Evolutionary conservation across 2,797 vertebrate species (phyloP), one percentile per base, ranked within the genome.

Genomic region (Halcyon chelicuti): DNA sequence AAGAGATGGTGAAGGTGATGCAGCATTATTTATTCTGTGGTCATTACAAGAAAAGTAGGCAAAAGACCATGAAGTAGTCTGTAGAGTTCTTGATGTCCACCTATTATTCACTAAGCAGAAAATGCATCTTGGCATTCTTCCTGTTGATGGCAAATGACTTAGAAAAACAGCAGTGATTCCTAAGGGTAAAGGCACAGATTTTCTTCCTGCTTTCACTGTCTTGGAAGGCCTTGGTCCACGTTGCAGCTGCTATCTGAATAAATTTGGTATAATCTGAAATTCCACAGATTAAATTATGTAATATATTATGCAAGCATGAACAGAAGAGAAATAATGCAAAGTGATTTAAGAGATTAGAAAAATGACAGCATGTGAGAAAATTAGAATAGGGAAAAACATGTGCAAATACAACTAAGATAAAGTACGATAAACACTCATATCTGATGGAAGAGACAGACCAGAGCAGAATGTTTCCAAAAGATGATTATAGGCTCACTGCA

Each of bases 311-410:
- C 51, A 80, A 77, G n/a, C 58, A 44, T 21, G 29, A 80, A 35
- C 16, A 52, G 47, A 92, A 49, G 28, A 91, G 73, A 76, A 94
- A 87, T 82, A 92, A 91, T 80, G 33, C 61, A 51, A 90, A 66
- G 51, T 21, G 8, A 51, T 96, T 80, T 88, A 87, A 74, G 84
- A 75, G 68, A 71, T 74, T 58, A 51, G 72, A 63, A 92, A 89
- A 83, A 72, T 47, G 13, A 80, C 9, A 72, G 6, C 28, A 7
- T 28, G 31, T 73, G 54, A 74, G 31, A 83, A 95, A 83, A 88
- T 52, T 8, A 91, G 31, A 58, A 54, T 5, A 31, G 28, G 10
- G 33, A 2, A 3, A n/a, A 79, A 10, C 7, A 18, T 5, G 14
- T 54, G n/a, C 40, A 70, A 89, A 80, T 90, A 58, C 23, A 58